Evolutionary conservation across 2,113 vertebrate genomes (phyloP).

Genomic region (Corythornis madagascariensis): DNA sequence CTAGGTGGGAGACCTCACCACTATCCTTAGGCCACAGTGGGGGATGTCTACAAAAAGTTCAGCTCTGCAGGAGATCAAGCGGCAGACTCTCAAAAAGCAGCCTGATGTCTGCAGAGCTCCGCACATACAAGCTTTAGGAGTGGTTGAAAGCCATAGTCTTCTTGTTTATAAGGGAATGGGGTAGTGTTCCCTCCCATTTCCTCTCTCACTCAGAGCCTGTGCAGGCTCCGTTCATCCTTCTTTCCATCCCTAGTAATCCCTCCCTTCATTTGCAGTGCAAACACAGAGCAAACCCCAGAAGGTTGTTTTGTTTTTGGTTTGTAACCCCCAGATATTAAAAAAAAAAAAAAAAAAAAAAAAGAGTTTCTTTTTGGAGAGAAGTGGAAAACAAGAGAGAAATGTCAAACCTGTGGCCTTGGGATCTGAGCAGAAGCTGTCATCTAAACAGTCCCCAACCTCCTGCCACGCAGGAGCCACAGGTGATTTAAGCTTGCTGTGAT

Average conservation of each 20-base stretch:
- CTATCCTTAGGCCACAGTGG: not conserved
- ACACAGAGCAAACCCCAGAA: not conserved
- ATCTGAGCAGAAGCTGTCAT: not conserved
- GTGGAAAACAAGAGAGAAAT: not conserved
- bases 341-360: not conserved
- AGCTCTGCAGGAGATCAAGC: not conserved
- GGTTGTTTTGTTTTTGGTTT: not conserved
- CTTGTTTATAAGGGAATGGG: not conserved
- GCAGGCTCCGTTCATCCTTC: not conserved
- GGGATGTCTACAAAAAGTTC: not conserved
- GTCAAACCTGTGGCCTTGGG: not conserved
- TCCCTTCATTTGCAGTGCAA: not conserved
- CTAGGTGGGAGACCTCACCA: not conserved
- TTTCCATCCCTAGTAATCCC: not conserved
- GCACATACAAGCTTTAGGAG: not conserved
- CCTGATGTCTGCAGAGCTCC: not conserved
- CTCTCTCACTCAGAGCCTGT: not conserved
- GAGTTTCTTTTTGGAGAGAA: not conserved
- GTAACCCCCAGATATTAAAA: not conserved
- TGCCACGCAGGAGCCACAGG: not conserved
- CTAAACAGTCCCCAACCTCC: not conserved
- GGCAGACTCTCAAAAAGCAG: not conserved
- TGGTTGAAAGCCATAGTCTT: not conserved
- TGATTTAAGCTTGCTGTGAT: not conserved
- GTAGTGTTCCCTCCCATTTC: rapidly evolving